Evolutionary conservation across 2,113 vertebrate genomes (phyloP), one percentile per base, ranked within the genome.

Genomic region (Tiliqua scincoides): DNA sequence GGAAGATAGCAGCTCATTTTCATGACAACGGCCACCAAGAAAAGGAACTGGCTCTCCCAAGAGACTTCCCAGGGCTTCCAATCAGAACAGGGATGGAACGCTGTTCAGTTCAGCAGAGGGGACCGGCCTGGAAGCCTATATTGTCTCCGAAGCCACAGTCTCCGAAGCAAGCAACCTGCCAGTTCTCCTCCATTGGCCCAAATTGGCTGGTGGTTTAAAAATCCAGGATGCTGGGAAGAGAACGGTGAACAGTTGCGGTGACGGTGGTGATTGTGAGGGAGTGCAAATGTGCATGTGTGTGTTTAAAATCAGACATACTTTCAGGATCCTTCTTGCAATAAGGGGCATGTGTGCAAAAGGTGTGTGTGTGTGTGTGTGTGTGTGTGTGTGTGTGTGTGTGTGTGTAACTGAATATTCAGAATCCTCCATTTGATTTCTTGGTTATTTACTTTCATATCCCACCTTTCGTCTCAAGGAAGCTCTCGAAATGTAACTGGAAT

Each of bases 11-110:
- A 93, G 90, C 91, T 93, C 83, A 94, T 95, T 95, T 94, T 94
- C 93, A 93, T 93, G 17, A 95, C 91, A 95, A 91, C 91, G 91
- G 90, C 85, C 92, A 91, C 15, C 86, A 81, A 95, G 91, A 90
- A 94, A 92, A 93, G 88, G 88, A 91, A 91, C 40, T 27, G 43
- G 78, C 72, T 93, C 83, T 88, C 92, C 83, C 80, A 30, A 20
- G 93, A 86, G 93, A 93, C 87, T 54, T 94, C 94, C 88, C 94
- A 86, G 68, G 84, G 90, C 94, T 95, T 93, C 91, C 94, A 95
- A 94, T 95, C 94, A 95, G 92, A 94, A 90, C 88, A 89, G 86
- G 88, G 94, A 93, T 93, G 89, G 87, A 93, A 90, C 88, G 90
- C 77, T 84, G 90, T 11, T 91, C 90, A 93, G 92, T 95, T 92